Evolutionary conservation across 2,888 invertebrate genomes (phyloP).

Genomic region (Netelia inedita): DNA sequence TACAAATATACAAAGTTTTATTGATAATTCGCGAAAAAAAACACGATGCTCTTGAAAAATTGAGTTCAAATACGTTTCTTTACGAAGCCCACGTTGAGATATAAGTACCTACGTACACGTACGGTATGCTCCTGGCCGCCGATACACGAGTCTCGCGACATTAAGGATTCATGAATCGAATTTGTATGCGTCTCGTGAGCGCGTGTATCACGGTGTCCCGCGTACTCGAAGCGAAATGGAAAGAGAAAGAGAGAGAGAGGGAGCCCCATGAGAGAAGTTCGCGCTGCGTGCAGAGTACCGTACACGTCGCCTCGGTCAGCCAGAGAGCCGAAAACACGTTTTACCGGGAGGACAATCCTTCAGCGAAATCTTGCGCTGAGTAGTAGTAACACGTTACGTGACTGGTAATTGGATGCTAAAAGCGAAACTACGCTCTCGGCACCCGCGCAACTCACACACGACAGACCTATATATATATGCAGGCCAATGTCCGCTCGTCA

Average conservation of each 20-base stretch:
- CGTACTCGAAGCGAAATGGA: slow-evolving; percentile 28
- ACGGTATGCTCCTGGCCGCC: neutral
- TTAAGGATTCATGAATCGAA: slow-evolving; percentile 74
- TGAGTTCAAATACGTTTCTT: too few relatives aligned
- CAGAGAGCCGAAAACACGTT: slow-evolving; percentile 73
- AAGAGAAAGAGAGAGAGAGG: slow-evolving; percentile 11
- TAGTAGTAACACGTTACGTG: slow-evolving; percentile 70
- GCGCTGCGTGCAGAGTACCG: slow-evolving; percentile 19
- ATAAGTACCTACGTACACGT: neutral
- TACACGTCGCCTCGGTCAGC: slow-evolving; percentile 44
- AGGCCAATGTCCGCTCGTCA: neutral
- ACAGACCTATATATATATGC: neutral
- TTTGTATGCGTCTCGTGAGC: slow-evolving; percentile 73
- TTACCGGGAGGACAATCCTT: slow-evolving; percentile 69
- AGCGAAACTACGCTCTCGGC: slow-evolving; percentile 63
- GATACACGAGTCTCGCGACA: slow-evolving; percentile 51
- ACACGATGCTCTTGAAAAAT: too few relatives aligned
- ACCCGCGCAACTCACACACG: slow-evolving; percentile 40
- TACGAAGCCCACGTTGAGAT: too few relatives aligned
- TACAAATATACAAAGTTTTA: too few relatives aligned
- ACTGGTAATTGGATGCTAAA: slow-evolving; percentile 75
- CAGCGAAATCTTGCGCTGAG: slow-evolving; percentile 70
- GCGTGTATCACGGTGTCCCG: slow-evolving; percentile 50
- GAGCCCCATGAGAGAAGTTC: slow-evolving; percentile 8
- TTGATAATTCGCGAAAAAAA: too few relatives aligned